phyloP scores from a whole-genome alignment of 2,797 vertebrate genomes.

The Chaetophractus vellerosus region DNA sequence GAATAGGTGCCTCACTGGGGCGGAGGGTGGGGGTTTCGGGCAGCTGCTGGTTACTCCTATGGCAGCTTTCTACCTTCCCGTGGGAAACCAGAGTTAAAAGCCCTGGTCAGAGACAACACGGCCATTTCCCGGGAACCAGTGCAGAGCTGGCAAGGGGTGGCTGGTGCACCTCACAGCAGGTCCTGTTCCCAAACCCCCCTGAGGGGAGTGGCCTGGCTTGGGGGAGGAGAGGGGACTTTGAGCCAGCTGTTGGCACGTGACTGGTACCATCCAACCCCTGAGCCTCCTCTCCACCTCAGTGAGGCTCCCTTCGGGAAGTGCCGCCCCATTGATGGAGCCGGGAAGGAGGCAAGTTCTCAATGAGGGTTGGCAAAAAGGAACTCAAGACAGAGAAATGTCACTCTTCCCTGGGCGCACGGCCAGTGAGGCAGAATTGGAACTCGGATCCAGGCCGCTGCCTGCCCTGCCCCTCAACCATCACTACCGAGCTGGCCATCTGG shows the following conservation, averaged over 20 bases:
- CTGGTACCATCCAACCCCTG: not conserved
- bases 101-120: no score
- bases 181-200: not conserved
- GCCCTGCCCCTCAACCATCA: not conserved
- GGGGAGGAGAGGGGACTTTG: rapidly evolving
- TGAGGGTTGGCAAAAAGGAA: no score
- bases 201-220: not conserved
- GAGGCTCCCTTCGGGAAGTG: no score
- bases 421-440: rapidly evolving
- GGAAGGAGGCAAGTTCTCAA: not conserved
- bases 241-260: not conserved
- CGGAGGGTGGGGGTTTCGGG: no score
- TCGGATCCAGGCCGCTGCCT: not conserved
- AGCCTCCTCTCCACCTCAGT: not conserved
- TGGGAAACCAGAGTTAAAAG: not conserved
- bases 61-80: not conserved
- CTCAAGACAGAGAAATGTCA: rapidly evolving
- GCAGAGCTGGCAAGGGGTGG: rapidly evolving
- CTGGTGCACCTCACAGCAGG: rapidly evolving
- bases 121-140: no score
- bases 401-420: rapidly evolving
- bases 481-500: rapidly evolving
- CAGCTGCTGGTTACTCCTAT: rapidly evolving
- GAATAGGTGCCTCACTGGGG: rapidly evolving
- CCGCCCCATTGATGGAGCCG: rapidly evolving